Evolutionary conservation across 1,140 invertebrate species (phyloP), one percentile per base, ranked within the genome.

Genomic region (Muscidifurax raptorellus): DNA sequence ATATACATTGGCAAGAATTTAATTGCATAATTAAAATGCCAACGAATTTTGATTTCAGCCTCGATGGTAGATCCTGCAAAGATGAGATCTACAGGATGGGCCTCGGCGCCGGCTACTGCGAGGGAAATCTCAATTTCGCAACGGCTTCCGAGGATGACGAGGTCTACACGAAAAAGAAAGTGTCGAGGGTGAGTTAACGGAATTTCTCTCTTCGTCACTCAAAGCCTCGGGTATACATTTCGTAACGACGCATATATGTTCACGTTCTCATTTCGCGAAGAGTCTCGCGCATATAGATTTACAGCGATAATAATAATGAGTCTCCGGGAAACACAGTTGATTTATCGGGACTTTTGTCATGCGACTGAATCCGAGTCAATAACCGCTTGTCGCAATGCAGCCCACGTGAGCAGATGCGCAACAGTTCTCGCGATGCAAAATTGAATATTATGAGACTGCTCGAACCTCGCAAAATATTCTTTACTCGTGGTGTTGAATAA

Each of bases 81-180:
- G 92, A 93, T 86, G 92, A 93, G 83, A 92, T 93, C 30, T 93
- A 92, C 80, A 88, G 92, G 77, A 92, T 93, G 92, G 90, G 92
- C 18, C 88, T 93, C 40, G 90, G 90, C 9, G 83, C 88, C 25
- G 89, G 90, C 7, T 93, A 93, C 67, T 93, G 92, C 87, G 92
- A 93, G 83, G 89, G 91, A 74, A 93, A 93, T 83, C 86, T 93
- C 40, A 93, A 93, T 78, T 93, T 93, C 79, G 89, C 92, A 7
- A 93, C 92, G 25, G 92, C 92, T 9, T 93, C 92, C 9, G 92
- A 93, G 80, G 92, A 93, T 75, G 92, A 93, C 85, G 92, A 93
- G 84, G 89, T 93, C 44, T 93, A 93, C 30, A 90, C 91, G 2
- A 93, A 93, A 89, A 93, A 93, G 86, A 93, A 93, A 90, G 92